These are phyloP conservation scores for Drosophila carrolli DNA, from an alignment of 1,140 invertebrate species.

Conservation along the genomic window DNA sequence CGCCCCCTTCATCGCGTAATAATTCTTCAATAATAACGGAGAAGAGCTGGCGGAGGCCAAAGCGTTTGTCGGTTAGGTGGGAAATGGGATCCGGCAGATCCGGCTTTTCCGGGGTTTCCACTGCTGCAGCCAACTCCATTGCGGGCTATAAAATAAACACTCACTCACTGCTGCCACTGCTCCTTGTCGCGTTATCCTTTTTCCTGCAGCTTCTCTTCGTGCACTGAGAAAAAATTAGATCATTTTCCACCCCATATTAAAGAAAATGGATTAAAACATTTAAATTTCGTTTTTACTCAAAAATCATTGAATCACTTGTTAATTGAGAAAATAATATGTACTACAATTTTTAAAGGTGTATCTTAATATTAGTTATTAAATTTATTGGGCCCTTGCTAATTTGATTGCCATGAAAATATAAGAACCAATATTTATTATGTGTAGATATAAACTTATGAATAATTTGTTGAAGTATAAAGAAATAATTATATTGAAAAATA, in stretches of 20 bases:
- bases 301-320: too few relatives aligned
- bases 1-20: conserved; percentile 54
- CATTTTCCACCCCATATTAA: not conserved
- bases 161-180: conserved; percentile 67
- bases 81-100: conserved; percentile 41
- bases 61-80: conserved; percentile 67
- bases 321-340: too few relatives aligned
- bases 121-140: conserved; percentile 63
- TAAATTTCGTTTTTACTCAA: too few relatives aligned
- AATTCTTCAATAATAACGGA: conserved; percentile 79
- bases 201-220: conserved; percentile 25
- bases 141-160: conserved; percentile 78
- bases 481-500: not conserved
- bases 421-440: too few relatives aligned
- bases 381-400: too few relatives aligned
- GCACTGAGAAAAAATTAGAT: conserved; percentile 5
- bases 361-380: too few relatives aligned
- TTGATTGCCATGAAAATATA: too few relatives aligned
- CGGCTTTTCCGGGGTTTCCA: conserved; percentile 19
- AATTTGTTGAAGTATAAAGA: too few relatives aligned
- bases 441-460: too few relatives aligned
- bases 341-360: too few relatives aligned
- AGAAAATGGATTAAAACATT: too few relatives aligned
- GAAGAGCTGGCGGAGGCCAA: conserved; percentile 29
- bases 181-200: conserved; percentile 52